Evolutionary conservation across 30 jellyfish, hydroid and myxozoan species (phyloP).

Genomic region (Pseudorhiza aurosa): DNA sequence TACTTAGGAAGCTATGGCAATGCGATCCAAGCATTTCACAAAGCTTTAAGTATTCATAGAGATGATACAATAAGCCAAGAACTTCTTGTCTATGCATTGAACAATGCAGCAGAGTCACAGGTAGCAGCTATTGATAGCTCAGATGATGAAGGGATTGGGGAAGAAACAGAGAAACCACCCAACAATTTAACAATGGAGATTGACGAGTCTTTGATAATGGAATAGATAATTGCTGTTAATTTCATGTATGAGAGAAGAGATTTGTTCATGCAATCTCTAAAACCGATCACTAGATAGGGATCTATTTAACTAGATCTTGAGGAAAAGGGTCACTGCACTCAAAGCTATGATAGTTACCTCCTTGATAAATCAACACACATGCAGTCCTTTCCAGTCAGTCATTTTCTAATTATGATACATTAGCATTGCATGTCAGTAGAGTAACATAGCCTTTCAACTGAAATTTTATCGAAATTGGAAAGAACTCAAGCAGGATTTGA

Average conservation of each 20-base stretch:
- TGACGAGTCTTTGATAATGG: conserved; percentile 65
- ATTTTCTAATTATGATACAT: too few relatives aligned
- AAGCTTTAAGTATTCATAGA: conserved; percentile 75
- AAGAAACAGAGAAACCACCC: conserved; percentile 11
- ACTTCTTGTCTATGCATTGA: conserved; percentile 81
- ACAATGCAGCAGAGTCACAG: conserved; percentile 53
- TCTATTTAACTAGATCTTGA: too few relatives aligned
- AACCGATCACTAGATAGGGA: too few relatives aligned
- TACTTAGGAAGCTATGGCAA: conserved; percentile 45
- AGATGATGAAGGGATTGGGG: conserved; percentile 47
- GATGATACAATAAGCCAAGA: conserved; percentile 88
- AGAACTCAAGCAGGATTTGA: too few relatives aligned
- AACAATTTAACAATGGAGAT: conserved; percentile 49
- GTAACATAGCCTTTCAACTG: too few relatives aligned
- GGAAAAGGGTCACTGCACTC: too few relatives aligned
- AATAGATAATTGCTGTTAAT: neutral
- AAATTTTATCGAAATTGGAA: too few relatives aligned
- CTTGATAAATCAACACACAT: too few relatives aligned
- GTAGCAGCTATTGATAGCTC: conserved; percentile 28
- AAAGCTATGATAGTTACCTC: too few relatives aligned
- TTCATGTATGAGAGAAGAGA: neutral
- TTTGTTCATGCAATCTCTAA: too few relatives aligned
- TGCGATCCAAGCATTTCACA: conserved; percentile 78
- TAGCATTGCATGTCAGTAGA: too few relatives aligned
- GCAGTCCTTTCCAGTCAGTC: too few relatives aligned